Conservation (phyloP, 1,140 invertebrate species). For the Trypoxylus dichotomus region DNA sequence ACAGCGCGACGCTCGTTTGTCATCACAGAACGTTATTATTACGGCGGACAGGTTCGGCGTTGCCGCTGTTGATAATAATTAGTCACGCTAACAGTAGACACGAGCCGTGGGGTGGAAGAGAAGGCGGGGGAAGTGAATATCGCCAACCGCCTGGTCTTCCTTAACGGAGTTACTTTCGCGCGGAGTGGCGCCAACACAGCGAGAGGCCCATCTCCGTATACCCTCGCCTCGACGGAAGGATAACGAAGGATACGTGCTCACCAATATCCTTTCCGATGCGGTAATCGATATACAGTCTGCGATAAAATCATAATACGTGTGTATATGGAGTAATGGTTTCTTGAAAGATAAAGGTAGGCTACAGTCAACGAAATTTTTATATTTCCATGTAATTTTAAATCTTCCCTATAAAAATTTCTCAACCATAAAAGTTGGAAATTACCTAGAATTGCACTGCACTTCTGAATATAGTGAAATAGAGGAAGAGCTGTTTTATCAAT, state of each 20-base stretch:
- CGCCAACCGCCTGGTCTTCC: not conserved
- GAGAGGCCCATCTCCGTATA: not conserved
- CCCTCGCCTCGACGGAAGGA: not conserved
- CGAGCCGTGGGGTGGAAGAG: too few species aligned
- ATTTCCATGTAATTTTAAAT: too few species aligned
- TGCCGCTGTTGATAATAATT: not conserved
- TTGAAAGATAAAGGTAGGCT: too few species aligned
- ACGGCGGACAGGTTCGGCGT: not conserved
- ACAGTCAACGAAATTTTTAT: too few species aligned
- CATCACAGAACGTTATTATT: not conserved
- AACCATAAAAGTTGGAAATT: too few species aligned
- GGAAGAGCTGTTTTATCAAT: too few species aligned
- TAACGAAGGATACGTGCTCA: not conserved
- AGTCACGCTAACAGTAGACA: not conserved
- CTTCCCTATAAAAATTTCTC: too few species aligned
- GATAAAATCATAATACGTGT: not conserved
- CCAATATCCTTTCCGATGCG: not conserved
- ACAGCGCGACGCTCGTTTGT: not conserved
- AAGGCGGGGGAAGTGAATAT: not conserved
- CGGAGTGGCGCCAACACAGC: not conserved
- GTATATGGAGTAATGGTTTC: too few species aligned
- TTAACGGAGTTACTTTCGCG: not conserved
- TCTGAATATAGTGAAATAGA: too few species aligned
- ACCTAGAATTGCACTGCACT: too few species aligned
- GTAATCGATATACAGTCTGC: not conserved